Conservation (phyloP, 2,888 invertebrate species). For the Malthinus seriepunctatus region DNA sequence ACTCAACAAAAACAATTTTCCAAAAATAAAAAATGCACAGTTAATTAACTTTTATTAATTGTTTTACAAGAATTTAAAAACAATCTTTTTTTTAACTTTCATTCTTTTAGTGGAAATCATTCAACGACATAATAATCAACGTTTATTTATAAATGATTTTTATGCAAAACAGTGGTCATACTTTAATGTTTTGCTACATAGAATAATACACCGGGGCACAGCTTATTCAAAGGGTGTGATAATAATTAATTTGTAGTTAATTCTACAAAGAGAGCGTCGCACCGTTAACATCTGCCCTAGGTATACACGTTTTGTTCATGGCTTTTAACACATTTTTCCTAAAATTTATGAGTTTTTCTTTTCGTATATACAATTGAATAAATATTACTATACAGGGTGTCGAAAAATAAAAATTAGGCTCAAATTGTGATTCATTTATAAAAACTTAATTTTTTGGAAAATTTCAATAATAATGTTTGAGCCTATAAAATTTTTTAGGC, state of each 20-base stretch:
- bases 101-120: slow-evolving; percentile 5
- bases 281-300: slow-evolving; percentile 6
- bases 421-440: too few relatives aligned
- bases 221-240: slow-evolving; percentile 10
- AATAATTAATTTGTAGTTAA: slow-evolving; percentile 16
- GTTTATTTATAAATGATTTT: slow-evolving; percentile 9
- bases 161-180: slow-evolving; percentile 7
- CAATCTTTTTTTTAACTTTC: slow-evolving; percentile 5
- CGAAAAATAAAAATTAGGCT: too few relatives aligned
- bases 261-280: slow-evolving; percentile 11
- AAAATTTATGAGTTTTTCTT: too few relatives aligned
- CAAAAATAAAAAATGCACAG: not conserved
- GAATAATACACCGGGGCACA: slow-evolving; percentile 5
- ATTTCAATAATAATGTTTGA: too few relatives aligned
- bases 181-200: slow-evolving; percentile 9
- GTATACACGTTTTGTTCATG: slow-evolving; percentile 2
- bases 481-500: too few relatives aligned
- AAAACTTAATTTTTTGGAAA: too few relatives aligned
- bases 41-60: slow-evolving; percentile 18
- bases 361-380: too few relatives aligned
- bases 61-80: slow-evolving; percentile 15
- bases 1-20: too few relatives aligned
- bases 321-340: slow-evolving; percentile 7
- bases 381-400: too few relatives aligned
- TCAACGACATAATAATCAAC: slow-evolving; percentile 12